Evolutionary conservation across 1,140 invertebrate species (phyloP), one percentile per base, ranked within the genome.

Genomic region (Teleopsis dalmanni): DNA sequence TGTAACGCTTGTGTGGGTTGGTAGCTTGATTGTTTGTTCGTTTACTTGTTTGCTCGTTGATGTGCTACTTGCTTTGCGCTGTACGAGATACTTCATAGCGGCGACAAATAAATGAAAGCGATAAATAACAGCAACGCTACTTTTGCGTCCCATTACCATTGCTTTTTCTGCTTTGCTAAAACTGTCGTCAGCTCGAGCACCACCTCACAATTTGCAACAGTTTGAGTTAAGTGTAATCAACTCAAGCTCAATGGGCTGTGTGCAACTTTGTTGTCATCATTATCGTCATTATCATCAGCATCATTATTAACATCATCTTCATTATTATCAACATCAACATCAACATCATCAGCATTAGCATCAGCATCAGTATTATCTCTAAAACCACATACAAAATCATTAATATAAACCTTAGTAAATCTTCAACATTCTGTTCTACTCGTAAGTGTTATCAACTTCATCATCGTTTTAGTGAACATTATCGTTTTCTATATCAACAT

Each of bases 181-280:
- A n/a, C n/a, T n/a, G n/a, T n/a, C n/a, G n/a, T n/a, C n/a, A n/a
- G n/a, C n/a, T n/a, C n/a, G n/a, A n/a, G n/a, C n/a, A n/a, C n/a
- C n/a, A n/a, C n/a, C 41, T 19, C 26, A 27, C 41, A 43, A 43
- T 43, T 43, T 31, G 41, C 22, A 25, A 19, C 31, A 43, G 16
- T 29, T 29, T n/a, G n/a, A n/a, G 26, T 43, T 13, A 43, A 31
- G 41, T 43, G 41, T 43, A 43, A 31, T 13, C 23, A 31, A 43
- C 26, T 43, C 41, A 43, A 43, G 31, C 5, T 43, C 41, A 43
- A 43, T 31, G 26, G 41, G 16, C 23, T 31, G 41, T n/a, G n/a
- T 31, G 41, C 14, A 43, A 43, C 27, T 13, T 31, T 31, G 41
- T 19, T 27, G 14, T 43, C 31, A 43, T 27, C 41, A 18, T 29